Base-by-base conservation (phyloP, 2,797 vertebrate species). In the Serranus cabrilla region DNA sequence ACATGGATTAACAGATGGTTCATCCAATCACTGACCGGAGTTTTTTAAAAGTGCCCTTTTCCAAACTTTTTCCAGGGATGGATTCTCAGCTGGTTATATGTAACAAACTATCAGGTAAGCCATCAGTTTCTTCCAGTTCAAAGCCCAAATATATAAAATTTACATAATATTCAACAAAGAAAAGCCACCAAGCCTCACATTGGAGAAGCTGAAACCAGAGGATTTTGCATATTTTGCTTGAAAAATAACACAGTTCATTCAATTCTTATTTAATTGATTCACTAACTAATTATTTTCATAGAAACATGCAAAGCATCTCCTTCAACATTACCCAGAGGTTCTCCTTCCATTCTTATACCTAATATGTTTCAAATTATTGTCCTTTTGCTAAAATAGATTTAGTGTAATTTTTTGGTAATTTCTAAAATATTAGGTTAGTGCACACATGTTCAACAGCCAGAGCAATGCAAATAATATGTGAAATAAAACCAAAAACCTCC, bases 401-500 rank as follows among this genome's bases (percentile, higher is more conserved):
- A n/a, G 7, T 16, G 12, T 13, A 21, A 17, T 39, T 17, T 50
- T 49, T 50, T 46, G 2, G 0, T 23, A 42, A 58, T 34, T 50
- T 5, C n/a, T 27, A 8, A 42, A n/a, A 20, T 20, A 10, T 63
- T 12, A 40, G 55, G 37, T 14, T 12, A n/a, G 2, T 13, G 13
- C 18, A 54, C 10, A 4, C 34, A n/a, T 34, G 16, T 14, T 40
- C 31, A 42, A 40, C 9, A 34, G 7, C 37, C 55, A 47, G 20
- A 47, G n/a, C 18, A 21, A 37, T 31, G 7, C 18, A 49, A 55
- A 39, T 52, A 55, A 39, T 52, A 14, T 37, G 0, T 74, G 4
- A 42, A 40, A 40, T 43, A 2, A 65, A n/a, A 64, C 37, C 23
- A n/a, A 62, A 37, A 71, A 47, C 16, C 37, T 54, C 16, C 47